Percentiles rank a stretch among this genome's conserved stretches.
Conservation (phyloP, 2,888 invertebrate genomes). For the Lampropteryx suffumata region DNA sequence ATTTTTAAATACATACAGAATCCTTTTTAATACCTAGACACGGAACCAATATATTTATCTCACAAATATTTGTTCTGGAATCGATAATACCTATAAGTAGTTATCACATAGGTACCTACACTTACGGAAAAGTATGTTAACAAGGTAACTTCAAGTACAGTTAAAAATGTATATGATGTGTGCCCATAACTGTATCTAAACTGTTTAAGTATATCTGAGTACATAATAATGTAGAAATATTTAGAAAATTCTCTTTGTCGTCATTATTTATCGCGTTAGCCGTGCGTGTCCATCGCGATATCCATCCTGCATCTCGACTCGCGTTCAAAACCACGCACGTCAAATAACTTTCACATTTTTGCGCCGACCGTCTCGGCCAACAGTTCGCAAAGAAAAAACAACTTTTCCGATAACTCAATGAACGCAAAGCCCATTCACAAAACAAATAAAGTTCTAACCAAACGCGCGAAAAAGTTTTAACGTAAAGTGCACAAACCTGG, state of each 20-base stretch:
- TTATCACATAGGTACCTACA: too few species aligned
- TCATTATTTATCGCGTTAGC: conserved; percentile 9
- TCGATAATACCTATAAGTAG: too few species aligned
- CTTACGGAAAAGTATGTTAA: too few species aligned
- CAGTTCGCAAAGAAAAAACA: conserved; percentile 18
- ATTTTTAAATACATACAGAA: too few species aligned
- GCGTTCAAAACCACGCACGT: conserved; percentile 35
- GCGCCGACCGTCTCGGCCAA: conserved; percentile 32
- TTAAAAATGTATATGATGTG: too few species aligned
- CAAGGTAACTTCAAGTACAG: too few species aligned
- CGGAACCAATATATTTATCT: too few species aligned
- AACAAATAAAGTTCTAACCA: conserved; percentile 53
- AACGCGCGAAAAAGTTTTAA: conserved; percentile 28
- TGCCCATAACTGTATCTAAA: too few species aligned
- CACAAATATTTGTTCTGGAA: too few species aligned
- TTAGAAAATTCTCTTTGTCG: neutral
- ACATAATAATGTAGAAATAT: neutral
- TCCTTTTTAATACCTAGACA: too few species aligned
- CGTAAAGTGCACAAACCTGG: conserved; percentile 56
- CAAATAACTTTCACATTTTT: conserved; percentile 66
- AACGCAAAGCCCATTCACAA: conserved; percentile 44
- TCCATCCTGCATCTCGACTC: conserved; percentile 23
- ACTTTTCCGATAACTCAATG: conserved; percentile 33
- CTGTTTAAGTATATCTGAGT: too few species aligned
- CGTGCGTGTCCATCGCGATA: conserved; percentile 28